A percentile compares a stretch with the other conserved stretches of the same genome.
Evolutionary conservation across 2,797 vertebrate species (phyloP).

Genomic region (Melanotaenia boesemani): DNA sequence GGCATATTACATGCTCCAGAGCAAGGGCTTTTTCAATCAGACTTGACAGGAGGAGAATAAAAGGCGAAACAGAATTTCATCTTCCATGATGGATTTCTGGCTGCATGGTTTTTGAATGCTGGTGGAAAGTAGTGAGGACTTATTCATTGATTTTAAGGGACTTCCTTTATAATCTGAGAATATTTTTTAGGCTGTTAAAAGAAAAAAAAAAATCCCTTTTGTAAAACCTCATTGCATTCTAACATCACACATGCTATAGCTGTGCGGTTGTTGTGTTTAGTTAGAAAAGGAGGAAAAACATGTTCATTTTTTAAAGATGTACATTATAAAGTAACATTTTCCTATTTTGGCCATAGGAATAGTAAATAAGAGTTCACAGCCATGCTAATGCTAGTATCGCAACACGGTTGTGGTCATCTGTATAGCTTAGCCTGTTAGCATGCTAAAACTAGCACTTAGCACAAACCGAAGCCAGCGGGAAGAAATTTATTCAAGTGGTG

Average conservation of each 20-base stretch:
- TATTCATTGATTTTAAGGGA: conserved; percentile 30
- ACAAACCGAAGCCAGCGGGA: too few species aligned
- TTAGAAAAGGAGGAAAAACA: too few species aligned
- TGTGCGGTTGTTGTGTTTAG: background rate
- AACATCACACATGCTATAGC: conserved; percentile 7
- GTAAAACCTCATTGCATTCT: conserved; percentile 2
- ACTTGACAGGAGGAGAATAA: conserved; percentile 47
- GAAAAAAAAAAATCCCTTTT: conserved; percentile 4
- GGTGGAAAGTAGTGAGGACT: conserved; percentile 27
- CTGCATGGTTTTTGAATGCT: conserved; percentile 31
- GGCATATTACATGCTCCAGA: conserved; percentile 35
- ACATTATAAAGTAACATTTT: background rate
- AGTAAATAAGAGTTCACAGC: too few species aligned
- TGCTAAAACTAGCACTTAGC: too few species aligned
- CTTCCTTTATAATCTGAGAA: background rate
- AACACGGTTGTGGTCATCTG: too few species aligned
- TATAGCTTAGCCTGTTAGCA: too few species aligned
- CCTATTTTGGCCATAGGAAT: too few species aligned
- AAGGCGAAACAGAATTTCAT: conserved; percentile 50
- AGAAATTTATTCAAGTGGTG: too few species aligned
- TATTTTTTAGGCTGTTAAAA: conserved; percentile 19
- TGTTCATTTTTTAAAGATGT: background rate
- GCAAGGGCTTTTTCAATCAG: conserved; percentile 44
- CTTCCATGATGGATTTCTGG: conserved; percentile 55
- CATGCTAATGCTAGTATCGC: too few species aligned